phyloP scores from a whole-genome alignment of 2,113 vertebrate species.

The Otocyon megalotis region DNA sequence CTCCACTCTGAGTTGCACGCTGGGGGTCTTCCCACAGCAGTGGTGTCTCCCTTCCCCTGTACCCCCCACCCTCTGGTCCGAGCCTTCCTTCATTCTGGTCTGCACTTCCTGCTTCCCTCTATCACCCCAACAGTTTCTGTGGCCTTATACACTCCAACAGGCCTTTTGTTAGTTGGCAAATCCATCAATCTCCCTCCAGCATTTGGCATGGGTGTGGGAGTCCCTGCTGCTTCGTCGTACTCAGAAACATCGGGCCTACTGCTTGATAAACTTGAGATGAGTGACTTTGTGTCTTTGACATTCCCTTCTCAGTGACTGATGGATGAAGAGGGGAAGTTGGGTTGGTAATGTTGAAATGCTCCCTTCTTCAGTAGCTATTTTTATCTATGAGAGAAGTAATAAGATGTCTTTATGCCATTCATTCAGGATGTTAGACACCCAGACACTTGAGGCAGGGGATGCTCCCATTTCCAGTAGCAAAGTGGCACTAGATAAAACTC shows the following conservation, averaged over 20 bases:
- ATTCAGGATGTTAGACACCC: background rate
- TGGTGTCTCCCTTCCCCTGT: rapidly evolving
- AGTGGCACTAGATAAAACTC: background rate
- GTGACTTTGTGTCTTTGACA: background rate
- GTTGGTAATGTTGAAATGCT: background rate
- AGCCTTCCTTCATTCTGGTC: background rate
- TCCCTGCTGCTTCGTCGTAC: background rate
- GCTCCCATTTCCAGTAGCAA: background rate
- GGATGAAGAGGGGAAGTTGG: background rate
- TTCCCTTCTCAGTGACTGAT: background rate
- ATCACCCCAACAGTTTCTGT: background rate
- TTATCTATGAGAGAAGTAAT: background rate
- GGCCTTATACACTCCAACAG: too few relatives aligned
- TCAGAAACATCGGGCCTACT: background rate
- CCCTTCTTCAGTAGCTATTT: background rate
- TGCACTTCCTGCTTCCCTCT: background rate
- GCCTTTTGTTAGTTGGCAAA: background rate
- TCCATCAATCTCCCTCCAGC: background rate
- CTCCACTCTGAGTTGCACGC: background rate
- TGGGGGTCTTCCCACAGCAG: too few relatives aligned
- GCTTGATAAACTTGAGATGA: background rate
- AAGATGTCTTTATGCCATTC: background rate
- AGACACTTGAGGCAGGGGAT: background rate
- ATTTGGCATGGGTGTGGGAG: background rate
- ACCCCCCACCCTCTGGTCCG: background rate